Evolutionary conservation across 2,888 invertebrate species (phyloP), one percentile per base, ranked within the genome.

Genomic region (Carabus problematicus): DNA sequence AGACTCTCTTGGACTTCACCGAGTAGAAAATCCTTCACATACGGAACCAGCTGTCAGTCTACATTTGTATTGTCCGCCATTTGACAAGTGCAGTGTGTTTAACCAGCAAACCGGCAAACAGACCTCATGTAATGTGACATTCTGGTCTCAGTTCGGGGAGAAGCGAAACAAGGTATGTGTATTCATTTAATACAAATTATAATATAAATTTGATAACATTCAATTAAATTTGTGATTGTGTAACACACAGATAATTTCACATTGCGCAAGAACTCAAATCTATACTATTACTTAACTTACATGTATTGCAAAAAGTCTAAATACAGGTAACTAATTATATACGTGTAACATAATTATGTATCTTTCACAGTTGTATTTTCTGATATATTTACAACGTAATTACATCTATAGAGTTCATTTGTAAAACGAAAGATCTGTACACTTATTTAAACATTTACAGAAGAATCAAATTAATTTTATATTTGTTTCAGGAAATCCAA

Each of bases 1-100:
- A 98, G 98, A 99, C 82, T 91, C 93, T 0, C 83, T 98, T 74
- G 99, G 98, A 0, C 86, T 99, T 11, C 98, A 99, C 80, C 89
- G 98, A 0, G 94, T 99, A 74, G 97, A 97, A 83, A 99, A 99
- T 80, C 88, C 92, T 0, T 96, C 94, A 8, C 91, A 96, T 78
- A 88, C 91, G 0, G 93, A 97, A 77, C 87, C 91, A 0, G 93
- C 97, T 0, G 93, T 98, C 0, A 96, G 95, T 6, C 84, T 99
- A 29, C 99, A 99, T 79, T 86, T 99, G 1, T 99, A 99, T 82
- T 93, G 93, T 74, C 99, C 97, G 0, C 97, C 97, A 0, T 98
- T 95, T 79, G 86, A 90, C 74, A 84, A 88, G 72, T 99, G 98
- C 80, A 87, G 90, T 40, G 90, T 95, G 40, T 99, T 98, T 79